Conservation (phyloP, 1,140 invertebrate genomes). For the Drosophila obscura region DNA sequence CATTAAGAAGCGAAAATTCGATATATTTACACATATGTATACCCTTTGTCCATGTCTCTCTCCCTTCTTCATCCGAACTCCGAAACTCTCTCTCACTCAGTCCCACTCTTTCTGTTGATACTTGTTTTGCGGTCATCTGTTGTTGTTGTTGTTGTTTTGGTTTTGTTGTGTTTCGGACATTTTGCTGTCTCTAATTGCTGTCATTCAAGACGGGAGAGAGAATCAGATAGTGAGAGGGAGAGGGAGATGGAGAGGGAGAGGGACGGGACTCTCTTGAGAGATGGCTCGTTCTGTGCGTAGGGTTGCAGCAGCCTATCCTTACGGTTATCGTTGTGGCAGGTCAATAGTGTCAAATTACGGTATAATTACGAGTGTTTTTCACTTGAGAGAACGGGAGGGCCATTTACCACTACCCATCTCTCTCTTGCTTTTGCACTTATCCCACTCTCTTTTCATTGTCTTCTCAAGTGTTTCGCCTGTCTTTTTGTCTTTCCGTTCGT, state of each 20-base stretch:
- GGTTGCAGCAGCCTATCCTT: no score
- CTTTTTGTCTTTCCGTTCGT: conserved; percentile 7
- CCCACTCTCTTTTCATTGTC: conserved; percentile 18
- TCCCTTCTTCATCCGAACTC: no score
- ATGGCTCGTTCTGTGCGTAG: background rate
- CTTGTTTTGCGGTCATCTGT: conserved; percentile 48
- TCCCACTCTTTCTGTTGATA: background rate
- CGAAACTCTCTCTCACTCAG: no score
- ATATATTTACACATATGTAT: no score
- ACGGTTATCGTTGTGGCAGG: conserved; percentile 63
- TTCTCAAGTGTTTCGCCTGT: conserved; percentile 44
- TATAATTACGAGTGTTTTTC: conserved; percentile 63
- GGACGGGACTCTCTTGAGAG: no score
- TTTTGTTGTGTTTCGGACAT: conserved; percentile 3
- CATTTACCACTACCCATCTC: background rate
- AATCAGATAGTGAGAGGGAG: background rate
- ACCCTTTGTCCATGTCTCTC: no score
- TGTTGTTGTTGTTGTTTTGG: no score
- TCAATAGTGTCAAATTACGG: conserved; percentile 75
- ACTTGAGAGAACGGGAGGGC: conserved; percentile 8
- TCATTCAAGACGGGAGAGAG: conserved; percentile 23
- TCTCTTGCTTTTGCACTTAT: conserved; percentile 9
- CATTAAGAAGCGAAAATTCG: no score
- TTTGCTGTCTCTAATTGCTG: conserved; percentile 53
- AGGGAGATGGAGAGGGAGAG: background rate